Evolutionary conservation across 2,113 vertebrate species (phyloP).

Genomic region (Pionites leucogaster): DNA sequence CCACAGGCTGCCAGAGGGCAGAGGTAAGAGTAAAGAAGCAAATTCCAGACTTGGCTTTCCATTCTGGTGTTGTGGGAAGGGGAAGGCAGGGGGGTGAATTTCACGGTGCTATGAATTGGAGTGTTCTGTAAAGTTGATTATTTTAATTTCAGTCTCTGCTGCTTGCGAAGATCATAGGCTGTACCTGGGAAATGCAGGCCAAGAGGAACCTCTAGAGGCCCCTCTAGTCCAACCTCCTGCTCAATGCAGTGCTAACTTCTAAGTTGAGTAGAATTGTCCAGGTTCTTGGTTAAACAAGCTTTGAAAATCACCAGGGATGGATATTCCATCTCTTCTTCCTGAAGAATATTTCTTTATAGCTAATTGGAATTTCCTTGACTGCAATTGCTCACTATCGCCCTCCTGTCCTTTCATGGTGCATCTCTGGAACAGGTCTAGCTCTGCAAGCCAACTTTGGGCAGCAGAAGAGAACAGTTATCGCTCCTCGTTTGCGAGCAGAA

Average conservation of each 20-base stretch:
- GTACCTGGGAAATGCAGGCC: not conserved
- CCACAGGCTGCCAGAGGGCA: not conserved
- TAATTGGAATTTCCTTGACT: not conserved
- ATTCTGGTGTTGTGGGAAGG: not conserved
- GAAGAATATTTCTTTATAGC: not conserved
- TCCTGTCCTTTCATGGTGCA: not conserved
- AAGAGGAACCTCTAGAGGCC: conserved; percentile 13
- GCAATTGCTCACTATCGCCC: not conserved
- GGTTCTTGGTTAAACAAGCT: not conserved
- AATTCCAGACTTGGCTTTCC: not conserved
- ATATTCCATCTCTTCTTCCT: not conserved
- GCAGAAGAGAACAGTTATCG: not conserved
- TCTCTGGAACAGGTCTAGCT: not conserved
- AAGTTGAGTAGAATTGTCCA: not conserved
- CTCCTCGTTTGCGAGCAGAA: not conserved
- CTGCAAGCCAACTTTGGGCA: not conserved
- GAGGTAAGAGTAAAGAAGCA: not conserved
- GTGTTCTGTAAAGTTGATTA: not conserved
- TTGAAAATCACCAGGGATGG: not conserved
- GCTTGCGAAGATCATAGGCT: not conserved
- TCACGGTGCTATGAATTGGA: not conserved
- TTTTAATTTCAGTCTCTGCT: not conserved
- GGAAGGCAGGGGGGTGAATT: not conserved
- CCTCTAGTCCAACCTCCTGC: not conserved
- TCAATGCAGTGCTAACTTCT: not conserved